Conservation (phyloP, 2,113 vertebrate genomes). For the Clarias gariepinus region DNA sequence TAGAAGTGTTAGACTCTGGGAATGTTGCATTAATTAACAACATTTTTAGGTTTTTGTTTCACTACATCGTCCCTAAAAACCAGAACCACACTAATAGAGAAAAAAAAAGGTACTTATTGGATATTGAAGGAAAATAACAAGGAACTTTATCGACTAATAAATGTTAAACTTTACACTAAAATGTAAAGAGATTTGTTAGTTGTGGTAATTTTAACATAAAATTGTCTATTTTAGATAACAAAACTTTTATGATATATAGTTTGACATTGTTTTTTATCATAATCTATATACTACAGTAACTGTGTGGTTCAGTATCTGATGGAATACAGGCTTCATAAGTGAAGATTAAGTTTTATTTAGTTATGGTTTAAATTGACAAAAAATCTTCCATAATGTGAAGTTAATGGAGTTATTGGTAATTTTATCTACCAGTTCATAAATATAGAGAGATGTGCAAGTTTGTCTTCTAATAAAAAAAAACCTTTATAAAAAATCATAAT, state of each 20-base stretch:
- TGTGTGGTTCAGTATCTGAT: background rate
- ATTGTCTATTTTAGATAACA: too few species aligned
- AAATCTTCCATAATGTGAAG: conserved; percentile 3
- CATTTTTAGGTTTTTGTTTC: background rate
- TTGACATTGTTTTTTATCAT: too few species aligned
- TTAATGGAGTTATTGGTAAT: too few species aligned
- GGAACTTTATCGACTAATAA: too few species aligned
- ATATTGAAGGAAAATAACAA: too few species aligned
- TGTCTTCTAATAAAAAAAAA: background rate
- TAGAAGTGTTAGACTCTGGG: background rate
- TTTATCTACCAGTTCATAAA: too few species aligned
- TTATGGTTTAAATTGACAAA: background rate
- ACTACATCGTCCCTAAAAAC: background rate
- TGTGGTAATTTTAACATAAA: too few species aligned
- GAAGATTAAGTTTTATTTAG: background rate
- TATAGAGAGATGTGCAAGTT: background rate
- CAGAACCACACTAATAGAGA: too few species aligned
- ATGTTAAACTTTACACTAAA: too few species aligned
- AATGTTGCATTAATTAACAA: background rate
- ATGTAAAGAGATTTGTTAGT: background rate
- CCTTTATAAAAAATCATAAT: too few species aligned
- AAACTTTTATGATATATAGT: too few species aligned
- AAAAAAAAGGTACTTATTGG: too few species aligned
- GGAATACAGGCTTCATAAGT: background rate
- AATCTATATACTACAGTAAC: background rate